These are phyloP conservation scores for Sminthurinus aureus DNA, from an alignment of 2,888 invertebrate species.

Conservation along the genomic window DNA sequence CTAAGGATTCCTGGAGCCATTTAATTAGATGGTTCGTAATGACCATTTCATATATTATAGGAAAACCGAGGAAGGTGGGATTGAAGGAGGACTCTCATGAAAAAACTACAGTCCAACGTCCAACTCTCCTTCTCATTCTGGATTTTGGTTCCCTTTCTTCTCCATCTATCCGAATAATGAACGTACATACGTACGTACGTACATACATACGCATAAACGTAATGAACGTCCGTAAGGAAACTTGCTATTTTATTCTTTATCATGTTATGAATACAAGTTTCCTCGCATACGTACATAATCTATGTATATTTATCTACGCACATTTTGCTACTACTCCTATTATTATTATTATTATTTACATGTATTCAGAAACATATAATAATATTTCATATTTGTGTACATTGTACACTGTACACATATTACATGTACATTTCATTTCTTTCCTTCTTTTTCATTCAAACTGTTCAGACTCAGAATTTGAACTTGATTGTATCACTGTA, in stretches of 20 bases:
- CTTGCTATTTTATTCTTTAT: no score
- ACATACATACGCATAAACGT: neutral
- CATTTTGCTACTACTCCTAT: no score
- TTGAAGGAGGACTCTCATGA: slow-evolving; percentile 19
- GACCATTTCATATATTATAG: slow-evolving; percentile 52
- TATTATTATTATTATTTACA: no score
- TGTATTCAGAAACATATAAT: no score
- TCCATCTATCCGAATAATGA: neutral
- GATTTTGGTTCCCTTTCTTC: neutral
- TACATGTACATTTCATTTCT: no score
- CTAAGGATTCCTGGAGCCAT: slow-evolving; percentile 55
- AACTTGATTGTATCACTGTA: slow-evolving; percentile 8
- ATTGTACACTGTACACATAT: no score
- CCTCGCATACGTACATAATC: no score
- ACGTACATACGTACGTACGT: neutral
- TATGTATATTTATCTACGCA: no score
- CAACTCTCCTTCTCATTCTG: neutral
- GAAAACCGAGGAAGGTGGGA: slow-evolving; percentile 20
- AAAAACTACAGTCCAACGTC: slow-evolving; percentile 22
- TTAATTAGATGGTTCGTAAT: slow-evolving; percentile 60
- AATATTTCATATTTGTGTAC: no score
- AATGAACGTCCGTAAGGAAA: slow-evolving; percentile 1
- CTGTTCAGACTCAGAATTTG: neutral
- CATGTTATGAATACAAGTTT: no score
- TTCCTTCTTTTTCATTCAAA: slow-evolving; percentile 16